A percentile compares a stretch with the other conserved stretches of the same genome.
These are phyloP conservation scores for Fregetta grallaria DNA, from an alignment of 2,113 vertebrate genomes.

Conservation along the genomic window DNA sequence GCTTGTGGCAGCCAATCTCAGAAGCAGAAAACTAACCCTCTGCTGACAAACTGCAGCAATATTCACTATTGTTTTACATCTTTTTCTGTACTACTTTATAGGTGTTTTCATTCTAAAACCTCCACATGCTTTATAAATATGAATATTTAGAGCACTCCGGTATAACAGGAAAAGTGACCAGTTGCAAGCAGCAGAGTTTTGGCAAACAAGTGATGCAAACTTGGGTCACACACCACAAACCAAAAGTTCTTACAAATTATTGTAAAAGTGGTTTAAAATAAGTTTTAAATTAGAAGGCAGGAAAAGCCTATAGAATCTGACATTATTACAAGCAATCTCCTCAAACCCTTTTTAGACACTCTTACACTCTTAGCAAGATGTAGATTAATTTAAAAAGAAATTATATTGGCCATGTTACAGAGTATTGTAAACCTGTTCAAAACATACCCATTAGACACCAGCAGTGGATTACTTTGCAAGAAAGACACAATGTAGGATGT, in stretches of 20 bases:
- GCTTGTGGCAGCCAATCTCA: not conserved
- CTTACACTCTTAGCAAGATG: not conserved
- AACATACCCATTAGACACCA: not conserved
- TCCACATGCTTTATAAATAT: not conserved
- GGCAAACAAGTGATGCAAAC: not conserved
- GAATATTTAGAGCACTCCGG: not conserved
- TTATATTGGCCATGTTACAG: not conserved
- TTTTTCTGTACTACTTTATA: not conserved
- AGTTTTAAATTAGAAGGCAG: not conserved
- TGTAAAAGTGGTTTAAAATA: not conserved
- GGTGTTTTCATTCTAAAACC: not conserved
- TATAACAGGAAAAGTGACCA: not conserved
- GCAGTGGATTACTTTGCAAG: not conserved
- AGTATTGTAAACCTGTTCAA: not conserved
- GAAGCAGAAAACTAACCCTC: not conserved
- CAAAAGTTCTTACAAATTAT: not conserved
- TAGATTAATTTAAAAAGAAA: not conserved
- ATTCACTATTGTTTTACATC: not conserved
- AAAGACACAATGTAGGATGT: rapidly evolving
- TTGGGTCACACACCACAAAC: not conserved
- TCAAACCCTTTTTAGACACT: not conserved
- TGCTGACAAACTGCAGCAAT: not conserved
- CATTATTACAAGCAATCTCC: not conserved
- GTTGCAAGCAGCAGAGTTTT: not conserved
- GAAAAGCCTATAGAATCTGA: not conserved